These are phyloP conservation scores for Gymnobelideus leadbeateri DNA, from an alignment of 2,113 vertebrate genomes.

Conservation along the genomic window DNA sequence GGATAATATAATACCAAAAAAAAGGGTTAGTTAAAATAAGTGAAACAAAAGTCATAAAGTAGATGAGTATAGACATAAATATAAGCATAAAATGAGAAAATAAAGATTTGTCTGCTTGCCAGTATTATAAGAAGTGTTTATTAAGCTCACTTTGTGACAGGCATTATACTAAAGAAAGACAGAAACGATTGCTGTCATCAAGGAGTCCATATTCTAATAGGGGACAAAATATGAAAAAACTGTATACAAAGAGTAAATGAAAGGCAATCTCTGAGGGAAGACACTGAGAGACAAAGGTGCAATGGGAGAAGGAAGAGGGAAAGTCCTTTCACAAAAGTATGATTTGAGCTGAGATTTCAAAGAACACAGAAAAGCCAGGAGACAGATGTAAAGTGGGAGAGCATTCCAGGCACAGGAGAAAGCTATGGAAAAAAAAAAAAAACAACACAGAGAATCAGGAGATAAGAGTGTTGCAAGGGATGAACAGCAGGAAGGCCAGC, in stretches of 20 bases:
- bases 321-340: neutral
- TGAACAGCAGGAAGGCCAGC: neutral
- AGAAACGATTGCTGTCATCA: neutral
- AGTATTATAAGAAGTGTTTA: neutral
- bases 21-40: neutral
- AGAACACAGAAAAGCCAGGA: neutral
- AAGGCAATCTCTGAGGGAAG: neutral
- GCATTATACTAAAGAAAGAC: accelerated
- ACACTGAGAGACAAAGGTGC: neutral
- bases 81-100: neutral
- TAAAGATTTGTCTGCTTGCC: neutral
- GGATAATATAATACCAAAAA: neutral
- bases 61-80: neutral
- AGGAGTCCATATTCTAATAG: neutral
- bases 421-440: neutral
- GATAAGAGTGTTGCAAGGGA: neutral
- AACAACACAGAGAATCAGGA: neutral
- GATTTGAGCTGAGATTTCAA: neutral
- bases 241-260: neutral
- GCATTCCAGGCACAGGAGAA: neutral
- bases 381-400: neutral
- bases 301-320: neutral
- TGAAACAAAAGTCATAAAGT: neutral
- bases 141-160: accelerated
- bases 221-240: neutral